phyloP scores from a whole-genome alignment of 2,888 invertebrate species.

The Apamea anceps region DNA sequence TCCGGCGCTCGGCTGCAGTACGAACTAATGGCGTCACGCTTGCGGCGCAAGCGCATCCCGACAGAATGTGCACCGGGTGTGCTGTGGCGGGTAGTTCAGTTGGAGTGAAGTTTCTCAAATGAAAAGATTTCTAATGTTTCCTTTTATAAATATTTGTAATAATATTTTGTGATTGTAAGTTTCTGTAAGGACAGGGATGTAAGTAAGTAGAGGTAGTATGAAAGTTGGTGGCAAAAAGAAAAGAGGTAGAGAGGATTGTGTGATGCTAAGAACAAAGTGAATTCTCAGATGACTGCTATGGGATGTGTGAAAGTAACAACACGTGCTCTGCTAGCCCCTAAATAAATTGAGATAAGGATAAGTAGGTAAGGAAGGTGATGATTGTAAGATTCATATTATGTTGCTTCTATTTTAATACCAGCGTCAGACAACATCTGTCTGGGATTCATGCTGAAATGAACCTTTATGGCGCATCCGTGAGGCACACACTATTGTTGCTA shows the following conservation, averaged over 20 bases:
- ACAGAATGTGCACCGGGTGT: constrained; percentile 23
- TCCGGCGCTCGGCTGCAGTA: constrained; percentile 29
- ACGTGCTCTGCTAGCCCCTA: neutral
- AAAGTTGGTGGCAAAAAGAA: neutral
- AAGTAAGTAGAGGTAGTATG: neutral
- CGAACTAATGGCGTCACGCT: constrained; percentile 49
- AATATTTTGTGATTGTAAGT: neutral
- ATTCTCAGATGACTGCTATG: neutral
- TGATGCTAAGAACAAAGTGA: neutral
- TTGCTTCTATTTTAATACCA: neutral
- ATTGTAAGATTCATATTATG: neutral
- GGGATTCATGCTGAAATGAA: too few relatives aligned
- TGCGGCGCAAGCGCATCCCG: constrained; percentile 22
- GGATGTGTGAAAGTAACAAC: neutral
- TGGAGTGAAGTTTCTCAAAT: constrained; percentile 12
- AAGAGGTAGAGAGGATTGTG: neutral
- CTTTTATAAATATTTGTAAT: neutral
- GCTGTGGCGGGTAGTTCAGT: neutral
- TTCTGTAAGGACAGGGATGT: neutral
- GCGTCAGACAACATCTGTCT: too few relatives aligned
- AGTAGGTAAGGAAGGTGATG: neutral
- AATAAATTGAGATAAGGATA: neutral
- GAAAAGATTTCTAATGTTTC: neutral
- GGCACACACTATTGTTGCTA: too few relatives aligned
- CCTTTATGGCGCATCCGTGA: too few relatives aligned